Evolutionary conservation across 2,888 invertebrate genomes (phyloP).

Genomic region (Torymus auratus): DNA sequence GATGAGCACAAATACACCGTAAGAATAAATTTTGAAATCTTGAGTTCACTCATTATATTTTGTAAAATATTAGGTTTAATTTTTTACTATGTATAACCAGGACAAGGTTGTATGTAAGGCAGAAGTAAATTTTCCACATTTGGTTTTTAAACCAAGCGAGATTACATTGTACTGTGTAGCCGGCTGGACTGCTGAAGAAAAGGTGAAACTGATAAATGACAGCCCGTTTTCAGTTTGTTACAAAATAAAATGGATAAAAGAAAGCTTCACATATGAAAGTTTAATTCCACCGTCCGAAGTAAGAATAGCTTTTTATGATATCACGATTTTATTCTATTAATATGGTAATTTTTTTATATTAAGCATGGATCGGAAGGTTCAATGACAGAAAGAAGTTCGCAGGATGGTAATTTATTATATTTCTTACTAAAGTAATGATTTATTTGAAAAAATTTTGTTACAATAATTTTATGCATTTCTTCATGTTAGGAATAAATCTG

Average conservation of each 20-base stretch:
- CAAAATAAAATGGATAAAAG: constrained; percentile 72
- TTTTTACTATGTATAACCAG: constrained; percentile 72
- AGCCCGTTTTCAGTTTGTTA: constrained; percentile 78
- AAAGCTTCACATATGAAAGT: constrained; percentile 42
- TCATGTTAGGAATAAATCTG: no score
- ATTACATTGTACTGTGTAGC: constrained; percentile 82
- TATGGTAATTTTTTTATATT: not conserved
- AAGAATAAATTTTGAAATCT: constrained; percentile 50
- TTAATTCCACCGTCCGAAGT: constrained; percentile 27
- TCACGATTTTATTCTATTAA: no score
- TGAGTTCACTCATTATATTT: not conserved
- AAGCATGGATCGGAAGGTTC: constrained; percentile 22
- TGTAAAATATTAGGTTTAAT: not conserved
- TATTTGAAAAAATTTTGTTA: no score
- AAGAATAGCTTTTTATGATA: not conserved
- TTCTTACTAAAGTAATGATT: no score
- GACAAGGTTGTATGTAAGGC: constrained; percentile 82
- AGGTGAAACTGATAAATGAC: constrained; percentile 78
- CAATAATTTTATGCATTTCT: no score
- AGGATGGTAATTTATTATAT: not conserved
- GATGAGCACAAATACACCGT: constrained; percentile 75
- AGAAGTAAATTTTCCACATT: constrained; percentile 84
- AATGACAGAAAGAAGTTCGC: not conserved
- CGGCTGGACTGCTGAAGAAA: constrained; percentile 76
- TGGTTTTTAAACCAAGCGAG: constrained; percentile 79